phyloP scores from a whole-genome alignment of 2,113 vertebrate genomes.

The Ifrita kowaldi region DNA sequence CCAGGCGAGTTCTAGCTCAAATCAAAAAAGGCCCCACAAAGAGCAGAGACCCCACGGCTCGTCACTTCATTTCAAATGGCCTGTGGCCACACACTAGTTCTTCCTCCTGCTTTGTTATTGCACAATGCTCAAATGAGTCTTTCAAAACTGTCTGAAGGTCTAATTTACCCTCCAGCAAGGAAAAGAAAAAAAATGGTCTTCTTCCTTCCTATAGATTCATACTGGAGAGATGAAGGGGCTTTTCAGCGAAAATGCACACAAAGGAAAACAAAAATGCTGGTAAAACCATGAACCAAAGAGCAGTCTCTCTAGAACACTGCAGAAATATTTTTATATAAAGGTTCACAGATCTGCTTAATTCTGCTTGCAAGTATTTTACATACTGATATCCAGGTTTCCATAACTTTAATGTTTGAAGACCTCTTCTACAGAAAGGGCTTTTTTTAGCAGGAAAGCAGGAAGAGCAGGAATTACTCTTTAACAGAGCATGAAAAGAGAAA shows the following conservation, averaged over 20 bases:
- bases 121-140: slow-evolving; percentile 12
- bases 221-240: not conserved
- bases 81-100: not conserved
- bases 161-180: slow-evolving; percentile 37
- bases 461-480: not conserved
- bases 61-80: slow-evolving; percentile 1
- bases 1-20: not conserved
- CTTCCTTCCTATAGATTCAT: not conserved
- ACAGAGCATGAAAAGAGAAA: not conserved
- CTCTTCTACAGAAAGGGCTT: not conserved
- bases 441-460: not conserved
- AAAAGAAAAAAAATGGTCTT: not conserved
- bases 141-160: slow-evolving; percentile 49
- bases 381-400: not conserved
- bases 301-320: not conserved
- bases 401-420: not conserved
- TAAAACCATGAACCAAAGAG: not conserved
- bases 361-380: not conserved
- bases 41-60: not conserved
- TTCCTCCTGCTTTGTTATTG: not conserved
- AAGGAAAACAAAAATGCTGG: not conserved
- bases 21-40: not conserved
- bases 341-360: not conserved
- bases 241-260: not conserved
- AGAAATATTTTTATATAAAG: not conserved